Percentiles rank a stretch among this genome's conserved stretches.
Conservation (phyloP, 2,888 invertebrate genomes). For the Synergus gifuensis region DNA sequence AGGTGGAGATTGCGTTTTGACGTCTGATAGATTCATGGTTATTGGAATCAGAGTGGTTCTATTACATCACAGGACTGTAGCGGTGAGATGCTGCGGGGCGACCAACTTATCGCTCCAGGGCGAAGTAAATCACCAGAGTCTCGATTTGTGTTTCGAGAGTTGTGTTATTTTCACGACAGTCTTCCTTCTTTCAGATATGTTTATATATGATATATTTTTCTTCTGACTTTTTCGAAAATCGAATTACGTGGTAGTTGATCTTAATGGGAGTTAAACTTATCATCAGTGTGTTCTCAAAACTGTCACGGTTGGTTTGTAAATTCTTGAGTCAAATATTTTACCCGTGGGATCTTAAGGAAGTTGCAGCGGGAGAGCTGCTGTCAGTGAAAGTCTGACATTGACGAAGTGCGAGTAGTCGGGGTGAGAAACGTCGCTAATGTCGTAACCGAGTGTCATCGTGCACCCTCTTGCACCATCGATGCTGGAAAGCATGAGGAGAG, state of each 20-base stretch:
- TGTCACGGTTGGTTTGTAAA: constrained; percentile 36
- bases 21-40: constrained; percentile 90
- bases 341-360: constrained; percentile 33
- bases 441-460: constrained; percentile 71
- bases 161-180: constrained; percentile 57
- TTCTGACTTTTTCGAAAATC: background rate
- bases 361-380: constrained; percentile 1
- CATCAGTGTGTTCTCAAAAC: constrained; percentile 1
- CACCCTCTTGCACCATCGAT: constrained; percentile 62
- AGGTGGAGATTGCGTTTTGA: constrained; percentile 85
- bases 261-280: constrained; percentile 30
- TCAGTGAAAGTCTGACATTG: constrained; percentile 63
- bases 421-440: constrained; percentile 70
- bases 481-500: constrained; percentile 49
- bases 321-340: constrained; percentile 36
- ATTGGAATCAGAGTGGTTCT: constrained; percentile 82
- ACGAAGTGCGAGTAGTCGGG: constrained; percentile 68
- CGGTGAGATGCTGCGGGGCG: constrained; percentile 40
- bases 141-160: constrained; percentile 61
- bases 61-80: constrained; percentile 62
- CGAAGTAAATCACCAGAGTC: constrained; percentile 69
- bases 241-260: constrained; percentile 8
- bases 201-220: background rate
- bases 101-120: constrained; percentile 68
- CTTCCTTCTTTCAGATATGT: constrained; percentile 22